Evolutionary conservation across 2,888 invertebrate species (phyloP).

Genomic region (Tiliacea citrago): DNA sequence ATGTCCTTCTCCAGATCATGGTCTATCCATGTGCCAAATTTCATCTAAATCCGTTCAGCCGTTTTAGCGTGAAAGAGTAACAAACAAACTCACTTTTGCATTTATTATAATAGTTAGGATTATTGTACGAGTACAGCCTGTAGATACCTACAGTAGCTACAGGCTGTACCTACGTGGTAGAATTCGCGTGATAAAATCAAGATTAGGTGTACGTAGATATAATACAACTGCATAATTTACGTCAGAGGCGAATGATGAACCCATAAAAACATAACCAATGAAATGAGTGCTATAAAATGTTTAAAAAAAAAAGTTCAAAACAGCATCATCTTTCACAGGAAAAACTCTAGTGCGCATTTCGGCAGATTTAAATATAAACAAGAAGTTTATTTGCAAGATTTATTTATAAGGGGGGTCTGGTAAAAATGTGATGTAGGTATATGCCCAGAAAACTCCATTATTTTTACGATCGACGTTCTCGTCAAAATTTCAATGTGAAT

Average conservation of each 20-base stretch:
- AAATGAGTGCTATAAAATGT: conserved; percentile 31
- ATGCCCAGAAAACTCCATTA: conserved; percentile 61
- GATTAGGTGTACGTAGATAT: not conserved
- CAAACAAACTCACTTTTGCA: too few species aligned
- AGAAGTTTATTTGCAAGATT: conserved; percentile 47
- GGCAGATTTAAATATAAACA: conserved; percentile 57
- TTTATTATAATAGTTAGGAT: not conserved
- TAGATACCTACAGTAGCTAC: not conserved
- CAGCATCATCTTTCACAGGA: conserved; percentile 9
- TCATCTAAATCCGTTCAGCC: not conserved
- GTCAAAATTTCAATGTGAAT: conserved; percentile 74
- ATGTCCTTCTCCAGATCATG: not conserved
- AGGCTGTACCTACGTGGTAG: not conserved
- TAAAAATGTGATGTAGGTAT: conserved; percentile 42
- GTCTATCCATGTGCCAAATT: not conserved
- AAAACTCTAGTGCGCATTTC: conserved; percentile 34
- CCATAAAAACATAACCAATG: conserved; percentile 27
- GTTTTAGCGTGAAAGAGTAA: not conserved
- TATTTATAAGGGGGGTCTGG: conserved; percentile 64
- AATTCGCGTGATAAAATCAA: not conserved
- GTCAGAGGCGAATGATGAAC: conserved; percentile 9
- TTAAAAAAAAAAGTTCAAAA: conserved; percentile 29
- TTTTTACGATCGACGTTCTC: conserved; percentile 70
- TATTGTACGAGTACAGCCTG: not conserved
- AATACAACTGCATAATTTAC: conserved; percentile 13